Evolutionary conservation across 2,888 invertebrate species (phyloP).

Genomic region (Stenolophus ochropezus): DNA sequence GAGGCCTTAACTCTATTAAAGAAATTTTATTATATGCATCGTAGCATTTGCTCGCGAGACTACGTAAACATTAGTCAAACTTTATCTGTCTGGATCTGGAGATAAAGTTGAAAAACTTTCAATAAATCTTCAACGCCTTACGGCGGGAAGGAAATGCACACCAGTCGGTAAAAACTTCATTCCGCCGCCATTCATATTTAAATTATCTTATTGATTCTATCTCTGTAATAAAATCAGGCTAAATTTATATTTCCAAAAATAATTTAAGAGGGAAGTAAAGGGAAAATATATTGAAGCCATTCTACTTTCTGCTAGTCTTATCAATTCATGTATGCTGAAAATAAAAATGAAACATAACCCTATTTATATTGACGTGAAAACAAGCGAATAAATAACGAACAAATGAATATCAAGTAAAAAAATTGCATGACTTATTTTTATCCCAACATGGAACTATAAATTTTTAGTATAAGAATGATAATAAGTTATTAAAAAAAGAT

Average conservation of each 20-base stretch:
- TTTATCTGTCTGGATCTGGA: slow-evolving; percentile 40
- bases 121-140: slow-evolving; percentile 16
- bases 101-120: slow-evolving; percentile 39
- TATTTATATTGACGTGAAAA: no score
- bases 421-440: no score
- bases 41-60: slow-evolving; percentile 30
- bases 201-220: background rate
- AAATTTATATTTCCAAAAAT: background rate
- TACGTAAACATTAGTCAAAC: slow-evolving; percentile 45
- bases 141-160: background rate
- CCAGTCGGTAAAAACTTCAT: background rate
- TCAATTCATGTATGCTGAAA: no score
- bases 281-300: background rate
- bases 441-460: no score
- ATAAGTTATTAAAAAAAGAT: no score
- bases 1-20: slow-evolving; percentile 29
- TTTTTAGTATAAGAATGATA: no score
- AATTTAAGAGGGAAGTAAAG: background rate
- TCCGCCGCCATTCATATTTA: slow-evolving; percentile 2
- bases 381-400: no score
- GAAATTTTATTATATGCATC: slow-evolving; percentile 44
- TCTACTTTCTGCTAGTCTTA: no score
- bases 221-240: background rate
- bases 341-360: no score
- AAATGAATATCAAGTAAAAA: no score